Conservation (phyloP, 2,797 vertebrate genomes). For the Echiichthys vipera region DNA sequence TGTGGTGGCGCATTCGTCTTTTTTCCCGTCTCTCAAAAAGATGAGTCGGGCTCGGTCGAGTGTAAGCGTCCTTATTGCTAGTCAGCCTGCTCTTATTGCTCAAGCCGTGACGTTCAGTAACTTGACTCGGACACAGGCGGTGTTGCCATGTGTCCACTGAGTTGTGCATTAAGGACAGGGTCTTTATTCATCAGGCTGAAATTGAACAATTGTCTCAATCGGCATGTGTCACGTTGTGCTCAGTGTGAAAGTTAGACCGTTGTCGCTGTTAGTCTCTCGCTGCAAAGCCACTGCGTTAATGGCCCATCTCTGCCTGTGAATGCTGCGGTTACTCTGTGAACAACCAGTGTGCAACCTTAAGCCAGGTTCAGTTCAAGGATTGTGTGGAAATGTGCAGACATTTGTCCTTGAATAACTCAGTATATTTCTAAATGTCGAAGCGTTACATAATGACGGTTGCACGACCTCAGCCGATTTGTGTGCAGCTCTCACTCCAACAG, state of each 20-base stretch:
- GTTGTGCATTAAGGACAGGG: conserved; percentile 9
- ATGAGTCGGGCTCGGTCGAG: conserved; percentile 83
- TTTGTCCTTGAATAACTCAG: conserved; percentile 45
- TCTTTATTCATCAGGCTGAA: conserved; percentile 26
- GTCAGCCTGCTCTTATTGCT: conserved; percentile 77
- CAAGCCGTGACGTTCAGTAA: conserved; percentile 86
- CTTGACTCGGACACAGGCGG: conserved; percentile 84
- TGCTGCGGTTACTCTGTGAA: conserved; percentile 56
- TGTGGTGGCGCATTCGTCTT: conserved; percentile 76
- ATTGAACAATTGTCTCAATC: conserved; percentile 3
- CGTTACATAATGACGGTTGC: conserved; percentile 74
- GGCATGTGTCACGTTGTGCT: conserved; percentile 39
- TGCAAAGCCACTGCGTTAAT: conserved; percentile 71
- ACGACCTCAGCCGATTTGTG: conserved; percentile 53
- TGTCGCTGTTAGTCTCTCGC: conserved; percentile 55
- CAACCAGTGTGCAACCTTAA: conserved; percentile 39
- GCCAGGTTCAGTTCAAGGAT: conserved; percentile 40
- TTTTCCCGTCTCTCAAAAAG: conserved; percentile 90
- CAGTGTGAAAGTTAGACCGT: conserved; percentile 82
- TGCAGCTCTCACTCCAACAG: conserved; percentile 28
- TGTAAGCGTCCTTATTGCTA: conserved; percentile 83
- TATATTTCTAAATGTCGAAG: conserved; percentile 50
- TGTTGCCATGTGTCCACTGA: conserved; percentile 71
- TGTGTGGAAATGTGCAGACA: conserved; percentile 44
- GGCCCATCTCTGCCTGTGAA: conserved; percentile 72